Evolutionary conservation across 2,888 invertebrate genomes (phyloP), one percentile per base, ranked within the genome.

Genomic region (Patella caerulea): DNA sequence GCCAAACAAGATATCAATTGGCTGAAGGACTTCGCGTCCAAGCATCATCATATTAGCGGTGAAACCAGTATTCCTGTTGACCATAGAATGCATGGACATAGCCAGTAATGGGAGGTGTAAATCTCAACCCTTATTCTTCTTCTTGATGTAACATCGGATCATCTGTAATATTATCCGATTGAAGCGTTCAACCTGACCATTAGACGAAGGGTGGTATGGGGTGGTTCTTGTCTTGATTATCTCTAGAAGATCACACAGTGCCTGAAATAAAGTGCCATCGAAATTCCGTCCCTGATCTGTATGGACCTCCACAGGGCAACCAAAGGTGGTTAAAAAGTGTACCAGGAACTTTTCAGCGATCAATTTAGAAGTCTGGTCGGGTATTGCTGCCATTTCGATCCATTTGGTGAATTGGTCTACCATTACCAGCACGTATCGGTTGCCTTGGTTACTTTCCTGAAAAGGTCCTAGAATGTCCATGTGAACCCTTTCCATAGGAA

Each of bases 261-360:
- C n/a, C 70, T 75, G 59, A 24, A 78, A 59, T 11, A 82, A n/a
- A 19, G 65, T 78, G 0, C 76, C 71, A 19, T 79, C 76, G 70
- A 78, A 77, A 19, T 82, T 76, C 29, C 69, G 73, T 5, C 79
- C 79, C 17, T 75, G 75, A 29, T 81, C 81, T 2, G 83, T 79
- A 4, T 80, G 73, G 15, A 84, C 71, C 29, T 78, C 56, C 19
- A 79, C 59, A 9, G 82, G 82, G 24, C 80, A 78, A 1, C 82
- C 82, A 74, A 81, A 83, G n/a, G 69, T 71, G 17, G 59, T 45
- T 24, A 82, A 52, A 17, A 79, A 74, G 1, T 69, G 45, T 2
- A 55, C 54, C 9, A 79, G 53, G 34, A 78, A 52, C 14, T 54
- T 74, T 19, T 76, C n/a, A 15, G 79, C 79, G 2, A 77, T 70